Evolutionary conservation across 1,140 invertebrate species (phyloP).

Genomic region (Rhagoletis pomonella): DNA sequence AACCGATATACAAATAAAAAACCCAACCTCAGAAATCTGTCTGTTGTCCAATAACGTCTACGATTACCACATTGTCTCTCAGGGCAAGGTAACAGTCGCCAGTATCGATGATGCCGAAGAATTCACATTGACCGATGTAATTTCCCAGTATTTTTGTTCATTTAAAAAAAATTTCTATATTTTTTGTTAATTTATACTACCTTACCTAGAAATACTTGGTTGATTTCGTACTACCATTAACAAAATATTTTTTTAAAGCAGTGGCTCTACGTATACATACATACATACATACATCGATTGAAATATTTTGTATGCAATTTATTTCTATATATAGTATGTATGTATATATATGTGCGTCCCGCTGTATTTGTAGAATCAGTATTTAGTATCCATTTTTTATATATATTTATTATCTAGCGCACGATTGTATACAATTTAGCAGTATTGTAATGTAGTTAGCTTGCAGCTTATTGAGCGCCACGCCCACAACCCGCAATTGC

Average conservation of each 20-base stretch:
- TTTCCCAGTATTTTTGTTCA: conserved; percentile 59
- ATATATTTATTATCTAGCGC: neutral
- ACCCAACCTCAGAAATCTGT: conserved; percentile 81
- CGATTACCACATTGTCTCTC: conserved; percentile 95
- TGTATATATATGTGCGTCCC: neutral
- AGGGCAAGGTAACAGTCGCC: conserved; percentile 97
- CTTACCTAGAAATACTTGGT: conserved; percentile 25
- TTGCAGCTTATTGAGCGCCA: neutral
- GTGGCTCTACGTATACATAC: neutral
- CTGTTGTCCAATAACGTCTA: conserved; percentile 89
- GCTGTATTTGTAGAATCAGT: no score
- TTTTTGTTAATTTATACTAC: conserved; percentile 33
- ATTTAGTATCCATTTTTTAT: neutral
- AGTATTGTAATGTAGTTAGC: neutral
- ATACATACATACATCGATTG: neutral
- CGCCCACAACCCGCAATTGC: neutral
- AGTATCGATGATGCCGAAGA: conserved; percentile 97
- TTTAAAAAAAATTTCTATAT: conserved; percentile 61
- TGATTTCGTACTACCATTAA: conserved; percentile 46
- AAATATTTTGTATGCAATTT: neutral
- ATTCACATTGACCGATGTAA: conserved; percentile 95
- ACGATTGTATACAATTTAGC: neutral
- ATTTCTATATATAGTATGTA: neutral
- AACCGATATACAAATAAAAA: neutral
- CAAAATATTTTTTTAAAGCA: neutral